These are phyloP conservation scores for Semnornis frantzii DNA, from an alignment of 2,113 vertebrate species.

Conservation along the genomic window DNA sequence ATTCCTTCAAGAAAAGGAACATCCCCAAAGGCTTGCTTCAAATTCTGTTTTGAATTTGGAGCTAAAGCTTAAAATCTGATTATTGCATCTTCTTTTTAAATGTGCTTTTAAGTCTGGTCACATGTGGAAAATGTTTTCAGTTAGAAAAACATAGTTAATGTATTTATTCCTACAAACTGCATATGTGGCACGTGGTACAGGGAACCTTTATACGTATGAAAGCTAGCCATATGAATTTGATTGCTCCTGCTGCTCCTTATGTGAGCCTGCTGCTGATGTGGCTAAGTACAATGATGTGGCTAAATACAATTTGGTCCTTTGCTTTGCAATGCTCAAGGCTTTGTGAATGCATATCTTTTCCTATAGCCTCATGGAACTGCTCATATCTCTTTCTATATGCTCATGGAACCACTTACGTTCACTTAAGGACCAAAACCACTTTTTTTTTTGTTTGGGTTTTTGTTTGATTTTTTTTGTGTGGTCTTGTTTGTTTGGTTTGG, in stretches of 20 bases:
- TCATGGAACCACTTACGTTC: not conserved
- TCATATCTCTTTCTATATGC: not conserved
- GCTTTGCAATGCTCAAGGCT: not conserved
- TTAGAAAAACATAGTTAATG: constrained; percentile 50
- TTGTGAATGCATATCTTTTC: not conserved
- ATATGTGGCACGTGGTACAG: constrained; percentile 31
- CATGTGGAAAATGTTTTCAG: constrained; percentile 55
- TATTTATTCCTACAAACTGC: constrained; percentile 43
- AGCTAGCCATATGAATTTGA: constrained; percentile 36
- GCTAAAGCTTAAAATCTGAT: constrained; percentile 68
- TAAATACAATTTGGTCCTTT: not conserved
- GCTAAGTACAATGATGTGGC: constrained; percentile 25
- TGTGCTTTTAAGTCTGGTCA: not conserved
- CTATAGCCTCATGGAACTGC: not conserved
- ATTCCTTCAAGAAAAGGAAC: constrained; percentile 56
- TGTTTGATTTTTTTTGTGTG: too few species aligned
- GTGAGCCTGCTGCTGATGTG: constrained; percentile 8
- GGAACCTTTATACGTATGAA: constrained; percentile 16
- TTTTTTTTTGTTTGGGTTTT: not conserved
- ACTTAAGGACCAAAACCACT: not conserved
- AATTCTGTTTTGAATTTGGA: constrained; percentile 76
- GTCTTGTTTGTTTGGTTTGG: too few species aligned
- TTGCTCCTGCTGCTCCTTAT: constrained; percentile 26
- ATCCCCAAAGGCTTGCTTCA: constrained; percentile 62
- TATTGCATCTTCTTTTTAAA: constrained; percentile 59